Evolutionary conservation across 2,113 vertebrate species (phyloP).

Genomic region (Crypturellus undulatus): DNA sequence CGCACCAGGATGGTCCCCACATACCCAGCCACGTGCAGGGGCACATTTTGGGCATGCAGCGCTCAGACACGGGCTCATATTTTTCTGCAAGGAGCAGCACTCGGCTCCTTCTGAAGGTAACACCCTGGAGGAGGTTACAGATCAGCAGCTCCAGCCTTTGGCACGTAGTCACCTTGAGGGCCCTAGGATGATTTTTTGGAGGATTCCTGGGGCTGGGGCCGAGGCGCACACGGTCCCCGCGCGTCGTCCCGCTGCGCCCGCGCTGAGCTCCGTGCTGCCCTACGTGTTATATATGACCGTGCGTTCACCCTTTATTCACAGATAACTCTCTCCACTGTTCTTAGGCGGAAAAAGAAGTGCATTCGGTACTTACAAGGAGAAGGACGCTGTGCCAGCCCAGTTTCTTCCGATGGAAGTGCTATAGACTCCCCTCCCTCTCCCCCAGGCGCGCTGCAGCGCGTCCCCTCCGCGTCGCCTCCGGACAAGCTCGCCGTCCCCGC

Average conservation of each 20-base stretch:
- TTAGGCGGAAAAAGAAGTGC: constrained; percentile 99
- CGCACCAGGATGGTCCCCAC: too few relatives aligned
- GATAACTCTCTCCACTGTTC: constrained; percentile 95
- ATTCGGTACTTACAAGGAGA: constrained; percentile 97
- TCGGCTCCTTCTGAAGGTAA: not conserved
- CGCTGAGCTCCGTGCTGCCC: not conserved
- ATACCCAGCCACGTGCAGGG: too few relatives aligned
- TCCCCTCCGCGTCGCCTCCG: constrained; percentile 78
- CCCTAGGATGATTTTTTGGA: too few relatives aligned
- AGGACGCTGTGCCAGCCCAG: constrained; percentile 93
- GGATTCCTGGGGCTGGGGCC: not conserved
- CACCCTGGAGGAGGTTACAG: not conserved
- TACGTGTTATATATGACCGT: constrained; percentile 75
- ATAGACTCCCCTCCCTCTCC: constrained; percentile 91
- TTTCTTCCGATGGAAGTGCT: constrained; percentile 99
- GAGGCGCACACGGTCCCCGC: too few relatives aligned
- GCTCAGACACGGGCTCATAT: not conserved
- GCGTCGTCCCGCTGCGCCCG: not conserved
- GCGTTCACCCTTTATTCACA: constrained; percentile 90
- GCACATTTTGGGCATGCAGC: not conserved
- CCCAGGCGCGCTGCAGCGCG: constrained; percentile 75
- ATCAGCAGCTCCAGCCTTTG: not conserved
- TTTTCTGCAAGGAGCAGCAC: not conserved
- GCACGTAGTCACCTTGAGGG: not conserved
- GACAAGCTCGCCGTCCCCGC: constrained; percentile 79